Conservation (phyloP, 1,140 invertebrate genomes). For the Drosophila kikkawai region DNA sequence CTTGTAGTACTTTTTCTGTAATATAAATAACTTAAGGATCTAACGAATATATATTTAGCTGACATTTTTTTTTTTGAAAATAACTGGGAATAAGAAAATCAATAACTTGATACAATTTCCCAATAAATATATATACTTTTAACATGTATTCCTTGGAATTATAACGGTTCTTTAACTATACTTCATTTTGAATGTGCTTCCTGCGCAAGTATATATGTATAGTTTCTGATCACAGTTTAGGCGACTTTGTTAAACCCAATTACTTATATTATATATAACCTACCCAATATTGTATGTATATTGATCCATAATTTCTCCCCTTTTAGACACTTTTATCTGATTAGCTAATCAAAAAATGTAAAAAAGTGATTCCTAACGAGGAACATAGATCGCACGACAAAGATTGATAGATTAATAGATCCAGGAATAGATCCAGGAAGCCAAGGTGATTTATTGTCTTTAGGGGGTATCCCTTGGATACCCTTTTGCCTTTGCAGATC, state of each 20-base stretch:
- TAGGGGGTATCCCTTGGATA: neutral
- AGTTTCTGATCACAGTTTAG: neutral
- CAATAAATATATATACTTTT: neutral
- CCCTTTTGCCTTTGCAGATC: too few relatives aligned
- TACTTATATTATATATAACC: neutral
- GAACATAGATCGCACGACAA: conserved; percentile 6
- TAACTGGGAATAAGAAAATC: neutral
- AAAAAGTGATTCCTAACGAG: conserved; percentile 15
- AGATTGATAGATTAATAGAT: conserved; percentile 11
- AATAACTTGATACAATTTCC: neutral
- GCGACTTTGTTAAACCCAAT: too few relatives aligned
- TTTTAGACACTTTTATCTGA: neutral
- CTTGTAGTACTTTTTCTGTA: neutral
- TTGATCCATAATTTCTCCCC: neutral
- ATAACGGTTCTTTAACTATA: too few relatives aligned
- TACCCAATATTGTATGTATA: neutral
- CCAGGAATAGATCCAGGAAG: neutral
- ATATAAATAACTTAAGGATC: too few relatives aligned
- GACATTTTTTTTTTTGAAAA: neutral
- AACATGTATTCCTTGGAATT: neutral
- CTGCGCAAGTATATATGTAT: neutral
- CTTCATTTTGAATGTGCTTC: neutral
- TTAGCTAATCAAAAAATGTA: conserved; percentile 20
- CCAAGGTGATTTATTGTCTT: neutral
- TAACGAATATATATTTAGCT: neutral